These are phyloP conservation scores for Coboldia fuscipes DNA, from an alignment of 1,140 invertebrate genomes.

Conservation along the genomic window DNA sequence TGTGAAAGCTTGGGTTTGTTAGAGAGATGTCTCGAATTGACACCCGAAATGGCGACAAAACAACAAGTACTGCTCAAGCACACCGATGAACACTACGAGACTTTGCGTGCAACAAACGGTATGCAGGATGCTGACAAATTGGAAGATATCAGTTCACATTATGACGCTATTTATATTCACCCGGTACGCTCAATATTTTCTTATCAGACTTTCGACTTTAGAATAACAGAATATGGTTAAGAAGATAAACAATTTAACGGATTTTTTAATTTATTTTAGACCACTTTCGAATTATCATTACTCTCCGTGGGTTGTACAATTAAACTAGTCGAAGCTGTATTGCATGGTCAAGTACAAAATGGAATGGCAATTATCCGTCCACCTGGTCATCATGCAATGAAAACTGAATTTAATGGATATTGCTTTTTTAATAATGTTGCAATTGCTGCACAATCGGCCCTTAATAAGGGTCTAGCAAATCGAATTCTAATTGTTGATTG, in stretches of 20 bases:
- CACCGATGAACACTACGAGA: slow-evolving; percentile 33
- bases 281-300: slow-evolving; percentile 54
- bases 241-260: slow-evolving; percentile 2
- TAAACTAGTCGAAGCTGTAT: slow-evolving; percentile 52
- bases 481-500: slow-evolving; percentile 88
- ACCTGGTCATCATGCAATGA: slow-evolving; percentile 94
- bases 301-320: slow-evolving; percentile 60
- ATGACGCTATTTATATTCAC: slow-evolving; percentile 73
- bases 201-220: not conserved
- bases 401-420: slow-evolving; percentile 58
- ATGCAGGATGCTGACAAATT: slow-evolving; percentile 32
- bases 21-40: slow-evolving; percentile 37
- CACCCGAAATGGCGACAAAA: slow-evolving; percentile 38
- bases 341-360: slow-evolving; percentile 49
- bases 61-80: slow-evolving; percentile 48
- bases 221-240: not conserved
- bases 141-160: slow-evolving; percentile 51
- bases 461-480: slow-evolving; percentile 28
- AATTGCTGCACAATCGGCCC: slow-evolving; percentile 61
- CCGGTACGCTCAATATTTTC: slow-evolving; percentile 30
- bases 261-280: slow-evolving; percentile 25
- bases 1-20: slow-evolving; percentile 51
- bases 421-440: slow-evolving; percentile 97
- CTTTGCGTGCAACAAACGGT: slow-evolving; percentile 38
- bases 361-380: slow-evolving; percentile 71